Evolutionary conservation across 2,888 invertebrate species (phyloP), one percentile per base, ranked within the genome.

Genomic region (Eupithecia centaureata): DNA sequence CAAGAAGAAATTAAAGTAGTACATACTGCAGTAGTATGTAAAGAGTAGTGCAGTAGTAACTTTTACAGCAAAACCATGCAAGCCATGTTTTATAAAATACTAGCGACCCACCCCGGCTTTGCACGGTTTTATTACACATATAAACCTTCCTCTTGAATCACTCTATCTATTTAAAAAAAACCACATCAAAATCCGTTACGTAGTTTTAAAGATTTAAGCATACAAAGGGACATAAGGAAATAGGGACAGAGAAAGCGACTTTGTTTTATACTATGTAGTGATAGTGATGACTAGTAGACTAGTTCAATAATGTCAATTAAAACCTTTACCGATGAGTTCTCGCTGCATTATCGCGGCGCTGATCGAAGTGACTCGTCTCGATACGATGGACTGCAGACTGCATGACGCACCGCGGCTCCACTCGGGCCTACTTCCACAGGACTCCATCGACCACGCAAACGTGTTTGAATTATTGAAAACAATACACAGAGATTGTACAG

Each of bases 261-360:
- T n/a, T n/a, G n/a, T n/a, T n/a, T n/a, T n/a, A n/a, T n/a, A n/a
- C n/a, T n/a, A n/a, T n/a, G n/a, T n/a, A n/a, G n/a, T n/a, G n/a
- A n/a, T n/a, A n/a, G n/a, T n/a, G n/a, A n/a, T n/a, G n/a, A n/a
- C n/a, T n/a, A n/a, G n/a, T n/a, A n/a, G n/a, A n/a, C n/a, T n/a
- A 25, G 30, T 60, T n/a, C 13, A 35, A 65, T 64, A 33, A 54
- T 63, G 59, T 67, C 65, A 67, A 68, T 67, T 63, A 54, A 72
- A 75, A 74, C 69, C 67, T 67, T 65, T 73, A 67, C 67, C 62
- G 70, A 56, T 56, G 56, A 38, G 66, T 71, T 73, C 70, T 69
- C 38, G 64, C 18, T 54, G 57, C 65, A 63, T 69, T 77, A 72
- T 72, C 68, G 61, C 70, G 25, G 13, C 51, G 13, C 51, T 1